Evolutionary conservation across 2,797 vertebrate species (phyloP).

Genomic region (Sylvilagus floridanus): DNA sequence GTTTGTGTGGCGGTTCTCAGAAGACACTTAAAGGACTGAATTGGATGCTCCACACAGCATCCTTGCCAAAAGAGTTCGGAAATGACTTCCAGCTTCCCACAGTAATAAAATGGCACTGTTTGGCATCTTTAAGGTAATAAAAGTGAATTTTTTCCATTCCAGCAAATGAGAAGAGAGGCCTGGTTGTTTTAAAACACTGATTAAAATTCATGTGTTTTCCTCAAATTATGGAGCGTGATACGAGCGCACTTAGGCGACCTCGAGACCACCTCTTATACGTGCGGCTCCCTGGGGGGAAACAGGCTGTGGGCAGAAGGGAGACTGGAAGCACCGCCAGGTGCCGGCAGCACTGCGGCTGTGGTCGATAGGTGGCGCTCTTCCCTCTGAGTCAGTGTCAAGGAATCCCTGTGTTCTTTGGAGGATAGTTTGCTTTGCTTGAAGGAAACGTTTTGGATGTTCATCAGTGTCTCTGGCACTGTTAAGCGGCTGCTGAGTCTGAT

Average conservation of each 20-base stretch:
- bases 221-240: constrained; percentile 85
- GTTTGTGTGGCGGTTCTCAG: constrained; percentile 75
- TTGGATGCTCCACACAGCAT: constrained; percentile 76
- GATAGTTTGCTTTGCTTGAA: constrained; percentile 16
- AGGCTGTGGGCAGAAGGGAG: neutral
- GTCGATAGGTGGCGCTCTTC: constrained; percentile 85
- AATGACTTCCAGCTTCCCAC: constrained; percentile 78
- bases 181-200: constrained; percentile 86
- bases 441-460: constrained; percentile 43
- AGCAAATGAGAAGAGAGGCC: constrained; percentile 83
- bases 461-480: constrained; percentile 69
- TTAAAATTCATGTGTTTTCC: constrained; percentile 87
- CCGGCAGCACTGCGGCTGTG: constrained; percentile 52
- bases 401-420: neutral
- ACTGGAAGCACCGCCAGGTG: constrained; percentile 62
- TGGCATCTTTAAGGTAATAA: constrained; percentile 81
- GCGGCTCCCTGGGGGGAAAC: constrained; percentile 70
- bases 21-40: constrained; percentile 76
- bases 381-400: constrained; percentile 72
- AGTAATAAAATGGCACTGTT: constrained; percentile 75
- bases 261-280: constrained; percentile 74
- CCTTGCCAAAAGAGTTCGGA: constrained; percentile 74
- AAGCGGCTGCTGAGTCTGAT: constrained; percentile 70
- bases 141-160: constrained; percentile 81
- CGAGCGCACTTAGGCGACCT: constrained; percentile 75